These are phyloP conservation scores for Philopedon plagiatum DNA, from an alignment of 2,888 invertebrate genomes.

Conservation along the genomic window DNA sequence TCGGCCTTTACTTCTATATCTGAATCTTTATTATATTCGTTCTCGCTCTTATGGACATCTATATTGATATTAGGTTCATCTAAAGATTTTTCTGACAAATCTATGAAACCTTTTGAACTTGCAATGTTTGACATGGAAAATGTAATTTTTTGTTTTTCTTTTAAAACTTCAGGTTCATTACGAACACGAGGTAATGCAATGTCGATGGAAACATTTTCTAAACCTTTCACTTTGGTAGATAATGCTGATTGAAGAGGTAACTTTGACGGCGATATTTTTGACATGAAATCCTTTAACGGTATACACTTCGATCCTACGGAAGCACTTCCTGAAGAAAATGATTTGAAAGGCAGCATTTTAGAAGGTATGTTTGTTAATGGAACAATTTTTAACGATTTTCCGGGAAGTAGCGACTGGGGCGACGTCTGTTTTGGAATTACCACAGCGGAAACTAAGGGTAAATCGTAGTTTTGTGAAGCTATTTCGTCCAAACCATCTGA, in stretches of 20 bases:
- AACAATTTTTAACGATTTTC: constrained; percentile 2
- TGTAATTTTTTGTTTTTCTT: neutral
- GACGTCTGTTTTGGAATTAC: too few relatives aligned
- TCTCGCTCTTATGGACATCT: too few relatives aligned
- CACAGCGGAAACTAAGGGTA: neutral
- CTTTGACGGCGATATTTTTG: neutral
- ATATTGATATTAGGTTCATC: too few relatives aligned
- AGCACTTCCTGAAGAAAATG: neutral
- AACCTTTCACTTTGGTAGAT: neutral
- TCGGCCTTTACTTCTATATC: too few relatives aligned
- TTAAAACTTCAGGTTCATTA: neutral
- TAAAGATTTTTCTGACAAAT: too few relatives aligned
- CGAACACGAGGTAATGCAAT: neutral
- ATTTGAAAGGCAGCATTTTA: neutral
- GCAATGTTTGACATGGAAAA: too few relatives aligned
- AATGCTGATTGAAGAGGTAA: neutral
- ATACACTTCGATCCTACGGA: neutral
- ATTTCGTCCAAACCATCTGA: constrained; percentile 31
- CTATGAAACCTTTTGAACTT: too few relatives aligned
- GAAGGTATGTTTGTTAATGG: constrained; percentile 1
- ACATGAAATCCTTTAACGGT: constrained; percentile 9
- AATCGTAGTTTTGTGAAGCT: constrained; percentile 11
- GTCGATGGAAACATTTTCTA: neutral
- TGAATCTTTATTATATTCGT: too few relatives aligned
- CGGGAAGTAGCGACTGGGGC: neutral